Base-by-base conservation (phyloP, 2,113 vertebrate genomes). In the Myrmecophaga tridactyla region DNA sequence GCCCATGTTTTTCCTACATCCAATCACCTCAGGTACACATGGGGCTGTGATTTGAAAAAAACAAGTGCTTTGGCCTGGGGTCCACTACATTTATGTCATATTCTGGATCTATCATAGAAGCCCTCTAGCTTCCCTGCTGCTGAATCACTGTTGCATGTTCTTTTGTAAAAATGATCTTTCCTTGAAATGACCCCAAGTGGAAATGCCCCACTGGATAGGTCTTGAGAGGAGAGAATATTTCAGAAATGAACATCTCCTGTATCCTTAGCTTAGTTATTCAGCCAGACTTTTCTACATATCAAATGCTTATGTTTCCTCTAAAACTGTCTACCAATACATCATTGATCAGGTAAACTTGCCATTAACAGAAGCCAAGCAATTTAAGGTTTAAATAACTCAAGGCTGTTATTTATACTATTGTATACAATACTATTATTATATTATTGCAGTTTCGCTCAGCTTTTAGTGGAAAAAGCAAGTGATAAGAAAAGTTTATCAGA, bases 1-100 rank as follows among this genome's bases (percentile, higher is more conserved):
- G 41, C 31, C 76, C 83, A 51, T 34, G 43, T 90, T 97, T 96
- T 92, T 29, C 97, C 93, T 95, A 75, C 34, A 82, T 97, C 31
- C 75, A 65, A 97, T 96, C 97, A 97, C 96, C 95, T 46, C 0
- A 4, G 95, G 92, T 92, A 85, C 82, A 83, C 94, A 43, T 23
- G 83, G 65, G 72, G 82, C 92, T 88, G 80, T 0, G 48, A 97
- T 94, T 96, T 89, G 90, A 98, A 97, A 97, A 41, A 97, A 96
- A 69, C 76, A 95, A 93, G 93, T 94, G 7, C 0, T 88, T 53
- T 93, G 93, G 82, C 75, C 92, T 95, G 67, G 87, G 53, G 8
- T 93, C 95, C 89, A 91, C 17, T 73, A 83, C 41, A 96, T 95
- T 97, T 96, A 72, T 94, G 62, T 96, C 76, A 93, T 97, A 87